Percentiles rank a stretch among this genome's conserved stretches.
These are phyloP conservation scores for Xylota sylvarum DNA, from an alignment of 2,888 invertebrate species.

Conservation along the genomic window DNA sequence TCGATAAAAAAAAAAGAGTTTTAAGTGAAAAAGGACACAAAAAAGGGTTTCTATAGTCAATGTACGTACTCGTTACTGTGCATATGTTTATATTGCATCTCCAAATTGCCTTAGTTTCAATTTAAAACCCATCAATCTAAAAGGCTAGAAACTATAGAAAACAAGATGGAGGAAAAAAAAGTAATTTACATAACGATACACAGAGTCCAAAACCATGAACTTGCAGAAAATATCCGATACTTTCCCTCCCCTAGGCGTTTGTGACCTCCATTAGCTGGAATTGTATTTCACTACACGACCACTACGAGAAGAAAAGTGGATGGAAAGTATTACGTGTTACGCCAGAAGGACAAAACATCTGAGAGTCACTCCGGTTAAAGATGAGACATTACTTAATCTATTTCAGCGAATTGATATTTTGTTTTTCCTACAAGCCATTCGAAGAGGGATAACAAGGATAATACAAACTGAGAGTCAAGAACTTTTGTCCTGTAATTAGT, in stretches of 20 bases:
- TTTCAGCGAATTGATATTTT: slow-evolving; percentile 1
- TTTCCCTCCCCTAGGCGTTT: slow-evolving; percentile 7
- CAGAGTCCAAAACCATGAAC: background rate
- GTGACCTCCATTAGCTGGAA: slow-evolving; percentile 8
- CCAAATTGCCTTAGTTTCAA: background rate
- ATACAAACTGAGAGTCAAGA: background rate
- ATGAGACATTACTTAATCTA: slow-evolving; percentile 16
- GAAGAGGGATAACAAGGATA: background rate
- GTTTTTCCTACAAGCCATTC: background rate
- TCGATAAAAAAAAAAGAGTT: background rate
- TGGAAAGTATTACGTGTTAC: slow-evolving; percentile 13
- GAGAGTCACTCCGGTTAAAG: slow-evolving; percentile 4
- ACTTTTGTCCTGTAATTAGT: slow-evolving; percentile 7
- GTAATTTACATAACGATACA: background rate
- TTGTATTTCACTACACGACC: slow-evolving; percentile 13
- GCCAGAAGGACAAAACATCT: background rate
- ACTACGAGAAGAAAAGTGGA: background rate
- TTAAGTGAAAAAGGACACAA: background rate
- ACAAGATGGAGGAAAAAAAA: background rate
- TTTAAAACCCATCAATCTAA: slow-evolving; percentile 1
- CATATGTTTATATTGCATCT: background rate
- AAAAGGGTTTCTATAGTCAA: background rate
- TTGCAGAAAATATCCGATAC: slow-evolving; percentile 24
- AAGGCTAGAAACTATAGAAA: background rate
- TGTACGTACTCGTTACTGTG: background rate